These are phyloP conservation scores for Solea solea DNA, from an alignment of 2,113 vertebrate genomes.

Conservation along the genomic window DNA sequence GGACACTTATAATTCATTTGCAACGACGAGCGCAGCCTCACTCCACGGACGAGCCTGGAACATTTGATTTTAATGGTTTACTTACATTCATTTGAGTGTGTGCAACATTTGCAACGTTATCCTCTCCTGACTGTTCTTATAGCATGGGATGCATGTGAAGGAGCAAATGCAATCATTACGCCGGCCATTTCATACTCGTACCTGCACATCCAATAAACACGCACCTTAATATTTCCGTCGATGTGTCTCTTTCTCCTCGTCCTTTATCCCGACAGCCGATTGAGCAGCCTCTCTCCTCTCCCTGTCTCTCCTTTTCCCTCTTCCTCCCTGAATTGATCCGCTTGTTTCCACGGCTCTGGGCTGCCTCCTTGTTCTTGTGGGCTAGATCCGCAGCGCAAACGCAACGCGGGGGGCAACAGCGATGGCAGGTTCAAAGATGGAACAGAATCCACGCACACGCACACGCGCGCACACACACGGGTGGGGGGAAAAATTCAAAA, in stretches of 20 bases:
- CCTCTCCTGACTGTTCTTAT: constrained; percentile 8
- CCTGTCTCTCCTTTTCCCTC: constrained; percentile 53
- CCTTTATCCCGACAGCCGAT: constrained; percentile 46
- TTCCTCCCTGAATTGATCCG: constrained; percentile 70
- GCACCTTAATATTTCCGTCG: constrained; percentile 71
- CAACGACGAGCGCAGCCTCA: constrained; percentile 18
- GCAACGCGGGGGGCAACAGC: constrained; percentile 73
- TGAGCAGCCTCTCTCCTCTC: constrained; percentile 59
- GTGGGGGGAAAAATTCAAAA: not conserved
- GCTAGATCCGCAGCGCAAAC: constrained; percentile 80
- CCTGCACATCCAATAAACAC: constrained; percentile 59
- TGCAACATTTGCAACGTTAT: constrained; percentile 30
- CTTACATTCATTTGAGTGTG: constrained; percentile 16
- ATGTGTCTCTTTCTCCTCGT: constrained; percentile 52
- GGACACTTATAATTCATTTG: constrained; percentile 21
- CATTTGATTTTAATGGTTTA: constrained; percentile 40
- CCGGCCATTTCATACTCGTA: constrained; percentile 65
- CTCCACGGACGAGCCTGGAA: constrained; percentile 9
- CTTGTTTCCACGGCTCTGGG: constrained; percentile 74
- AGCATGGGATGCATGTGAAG: constrained; percentile 35
- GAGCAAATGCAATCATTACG: constrained; percentile 60
- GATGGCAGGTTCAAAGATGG: constrained; percentile 64
- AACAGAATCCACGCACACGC: constrained; percentile 63
- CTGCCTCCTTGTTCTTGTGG: constrained; percentile 72
- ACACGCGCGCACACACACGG: not conserved